phyloP scores from a whole-genome alignment of 2,888 invertebrate genomes.

The Lasioglossum figueresi region DNA sequence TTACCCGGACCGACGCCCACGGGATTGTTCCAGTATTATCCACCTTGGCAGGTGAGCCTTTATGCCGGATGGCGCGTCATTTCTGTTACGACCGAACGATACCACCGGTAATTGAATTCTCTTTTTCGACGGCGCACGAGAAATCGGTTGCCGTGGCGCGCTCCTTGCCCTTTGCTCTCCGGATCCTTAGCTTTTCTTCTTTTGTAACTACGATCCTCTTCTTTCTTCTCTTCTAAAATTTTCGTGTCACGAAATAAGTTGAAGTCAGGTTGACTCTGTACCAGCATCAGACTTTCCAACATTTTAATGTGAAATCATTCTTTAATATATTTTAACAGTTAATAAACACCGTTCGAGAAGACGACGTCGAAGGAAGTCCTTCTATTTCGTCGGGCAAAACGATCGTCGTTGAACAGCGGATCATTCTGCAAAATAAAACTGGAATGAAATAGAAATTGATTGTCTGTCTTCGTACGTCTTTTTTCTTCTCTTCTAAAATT shows the following conservation, averaged over 20 bases:
- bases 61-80: conserved; percentile 71
- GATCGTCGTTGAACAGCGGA: neutral
- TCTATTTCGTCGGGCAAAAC: neutral
- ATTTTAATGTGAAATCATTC: too few species aligned
- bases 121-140: conserved; percentile 53
- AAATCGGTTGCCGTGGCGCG: conserved; percentile 54
- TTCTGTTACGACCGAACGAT: conserved; percentile 63
- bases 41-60: conserved; percentile 76
- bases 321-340: too few species aligned
- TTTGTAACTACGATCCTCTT: neutral
- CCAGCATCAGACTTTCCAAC: too few species aligned
- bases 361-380: neutral
- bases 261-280: too few species aligned
- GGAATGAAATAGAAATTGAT: too few species aligned
- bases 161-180: conserved; percentile 1
- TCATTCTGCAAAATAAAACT: too few species aligned
- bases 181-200: neutral
- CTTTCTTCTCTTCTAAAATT: neutral
- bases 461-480: too few species aligned
- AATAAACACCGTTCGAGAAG: neutral
- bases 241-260: too few species aligned
- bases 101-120: conserved; percentile 68
- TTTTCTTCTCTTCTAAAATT: neutral
- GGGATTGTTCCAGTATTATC: conserved; percentile 77
- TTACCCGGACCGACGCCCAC: conserved; percentile 73